Evolutionary conservation across 2,888 invertebrate species (phyloP).

Genomic region (Aphidoletes aphidimyza): DNA sequence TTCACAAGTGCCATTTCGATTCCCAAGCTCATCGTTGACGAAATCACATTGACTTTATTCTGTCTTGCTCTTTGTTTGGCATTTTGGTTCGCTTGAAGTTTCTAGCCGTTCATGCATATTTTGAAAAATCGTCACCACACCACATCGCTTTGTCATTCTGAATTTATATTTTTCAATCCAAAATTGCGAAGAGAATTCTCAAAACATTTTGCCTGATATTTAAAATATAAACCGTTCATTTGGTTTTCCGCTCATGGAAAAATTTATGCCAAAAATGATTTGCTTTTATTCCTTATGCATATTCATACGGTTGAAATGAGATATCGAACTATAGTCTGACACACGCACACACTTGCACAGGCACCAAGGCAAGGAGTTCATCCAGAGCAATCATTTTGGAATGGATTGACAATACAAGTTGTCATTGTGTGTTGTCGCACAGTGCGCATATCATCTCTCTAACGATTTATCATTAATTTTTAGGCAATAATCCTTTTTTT

Average conservation of each 20-base stretch:
- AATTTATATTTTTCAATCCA: neutral
- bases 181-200: no score
- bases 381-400: neutral
- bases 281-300: slow-evolving; percentile 51
- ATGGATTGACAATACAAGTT: slow-evolving; percentile 14
- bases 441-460: neutral
- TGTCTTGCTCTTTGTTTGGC: neutral
- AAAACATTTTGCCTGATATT: no score
- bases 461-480: slow-evolving; percentile 40
- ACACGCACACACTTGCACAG: neutral
- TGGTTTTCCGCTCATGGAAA: neutral
- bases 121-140: slow-evolving; percentile 19
- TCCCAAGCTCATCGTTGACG: slow-evolving; percentile 53
- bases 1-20: slow-evolving; percentile 41
- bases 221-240: no score
- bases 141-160: neutral
- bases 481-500: slow-evolving; percentile 51
- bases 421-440: neutral
- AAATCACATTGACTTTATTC: slow-evolving; percentile 8
- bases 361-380: neutral
- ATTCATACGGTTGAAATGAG: slow-evolving; percentile 42
- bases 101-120: slow-evolving; percentile 22
- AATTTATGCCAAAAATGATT: slow-evolving; percentile 12
- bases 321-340: slow-evolving; percentile 22
- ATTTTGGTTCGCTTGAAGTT: neutral